Evolutionary conservation across 2,797 vertebrate genomes (phyloP).

Genomic region (Neomorphus geoffroyi): DNA sequence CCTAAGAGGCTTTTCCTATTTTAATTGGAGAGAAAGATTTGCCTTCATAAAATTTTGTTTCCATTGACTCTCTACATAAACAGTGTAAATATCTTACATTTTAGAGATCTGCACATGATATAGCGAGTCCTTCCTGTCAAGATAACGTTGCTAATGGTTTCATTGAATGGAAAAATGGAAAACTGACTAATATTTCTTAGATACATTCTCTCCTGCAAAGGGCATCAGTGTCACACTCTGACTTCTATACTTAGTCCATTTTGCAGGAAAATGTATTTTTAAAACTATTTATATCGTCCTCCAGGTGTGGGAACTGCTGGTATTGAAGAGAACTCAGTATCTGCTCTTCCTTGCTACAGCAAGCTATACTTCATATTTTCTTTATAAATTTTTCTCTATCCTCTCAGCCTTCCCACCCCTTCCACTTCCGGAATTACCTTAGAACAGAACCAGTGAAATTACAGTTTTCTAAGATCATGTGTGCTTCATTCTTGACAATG

Average conservation of each 20-base stretch:
- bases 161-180: not conserved
- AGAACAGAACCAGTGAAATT: not conserved
- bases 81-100: not conserved
- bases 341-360: not conserved
- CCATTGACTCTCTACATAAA: not conserved
- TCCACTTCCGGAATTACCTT: not conserved
- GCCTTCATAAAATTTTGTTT: not conserved
- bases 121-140: not conserved
- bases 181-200: not conserved
- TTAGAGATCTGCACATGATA: not conserved
- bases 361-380: not conserved
- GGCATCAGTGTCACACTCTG: not conserved
- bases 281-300: not conserved
- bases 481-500: fast-evolving
- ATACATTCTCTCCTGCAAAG: not conserved
- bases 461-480: fast-evolving
- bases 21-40: not conserved
- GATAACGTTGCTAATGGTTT: not conserved
- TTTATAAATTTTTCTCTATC: not conserved
- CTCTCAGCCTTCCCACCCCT: not conserved
- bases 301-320: not conserved
- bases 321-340: not conserved
- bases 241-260: not conserved
- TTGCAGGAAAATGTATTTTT: not conserved
- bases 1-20: not conserved